Base-by-base conservation (phyloP, 1,140 invertebrate species). In the Helicoverpa armigera region DNA sequence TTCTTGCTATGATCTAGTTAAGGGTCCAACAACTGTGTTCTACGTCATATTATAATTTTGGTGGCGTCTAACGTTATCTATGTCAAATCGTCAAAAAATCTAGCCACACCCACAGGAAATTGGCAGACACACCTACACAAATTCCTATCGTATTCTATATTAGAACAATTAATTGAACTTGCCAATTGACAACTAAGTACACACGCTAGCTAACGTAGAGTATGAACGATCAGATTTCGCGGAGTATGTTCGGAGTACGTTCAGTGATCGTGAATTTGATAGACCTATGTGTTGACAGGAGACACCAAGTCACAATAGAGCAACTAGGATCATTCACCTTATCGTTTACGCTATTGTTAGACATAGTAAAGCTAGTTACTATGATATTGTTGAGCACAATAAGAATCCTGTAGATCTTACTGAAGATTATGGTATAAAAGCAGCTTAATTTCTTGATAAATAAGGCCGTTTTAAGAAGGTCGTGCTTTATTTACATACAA, bases 341-440 rank as follows among this genome's bases (percentile, higher is more conserved):
- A 70, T 70, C 48, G 48, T 72, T 53, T 72, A 72, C 18, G 69
- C 69, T 72, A 54, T 72, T 72, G 69, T 72, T 53, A n/a, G 16
- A 23, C n/a, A 31, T 72, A 72, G 18, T 70, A 70, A n/a, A 16
- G n/a, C 35, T 14, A 67, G 0, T 12, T 54, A 72, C 18, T 53
- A 54, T 54, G 50, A 48, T 51, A 12, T 16, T 50, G 10, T 16
- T 29, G 11, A 29, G 58, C 29, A 18, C 16, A 58, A 23, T 10
- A 58, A 23, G 56, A 61, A 13, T 31, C 58, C 58, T 31, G 16
- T 43, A 43, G 35, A 43, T 43, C 5, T 43, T 43, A 43, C 1
- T 9, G 5, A 43, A 43, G 35, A 43, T 43, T 43, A 43, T 43
- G 35, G 35, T 43, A 43, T 43, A 43, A 43, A 43, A 43, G 35